Conservation (phyloP, 2,113 vertebrate species). For the Chaenogobius annularis region DNA sequence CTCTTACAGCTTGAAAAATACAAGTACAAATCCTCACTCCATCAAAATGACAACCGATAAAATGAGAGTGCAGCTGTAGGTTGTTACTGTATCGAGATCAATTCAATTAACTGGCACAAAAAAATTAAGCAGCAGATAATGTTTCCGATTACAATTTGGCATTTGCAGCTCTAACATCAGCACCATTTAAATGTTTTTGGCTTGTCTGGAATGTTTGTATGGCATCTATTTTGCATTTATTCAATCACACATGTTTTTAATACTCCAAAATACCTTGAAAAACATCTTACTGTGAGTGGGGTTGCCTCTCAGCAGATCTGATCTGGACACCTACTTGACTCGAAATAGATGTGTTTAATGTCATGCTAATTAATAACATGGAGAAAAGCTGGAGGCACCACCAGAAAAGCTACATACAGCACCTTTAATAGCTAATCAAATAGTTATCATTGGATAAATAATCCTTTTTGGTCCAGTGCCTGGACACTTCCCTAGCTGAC, state of each 20-base stretch:
- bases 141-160: too few species aligned
- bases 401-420: background rate
- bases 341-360: too few species aligned
- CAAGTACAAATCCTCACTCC: constrained; percentile 19
- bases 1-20: constrained; percentile 15
- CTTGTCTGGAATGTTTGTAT: too few species aligned
- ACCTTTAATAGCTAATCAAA: constrained; percentile 31
- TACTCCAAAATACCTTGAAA: too few species aligned
- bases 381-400: background rate
- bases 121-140: background rate
- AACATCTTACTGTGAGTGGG: too few species aligned
- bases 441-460: constrained; percentile 41
- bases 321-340: too few species aligned
- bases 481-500: constrained; percentile 29
- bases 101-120: background rate
- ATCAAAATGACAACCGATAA: constrained; percentile 14
- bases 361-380: too few species aligned
- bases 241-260: too few species aligned
- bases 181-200: too few species aligned
- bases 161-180: too few species aligned
- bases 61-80: background rate
- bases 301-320: too few species aligned
- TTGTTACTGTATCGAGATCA: background rate
- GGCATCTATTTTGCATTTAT: too few species aligned
- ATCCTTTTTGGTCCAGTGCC: constrained; percentile 25